Base-by-base conservation (phyloP, 2,888 invertebrate genomes). In the Trachelus troglodyta region DNA sequence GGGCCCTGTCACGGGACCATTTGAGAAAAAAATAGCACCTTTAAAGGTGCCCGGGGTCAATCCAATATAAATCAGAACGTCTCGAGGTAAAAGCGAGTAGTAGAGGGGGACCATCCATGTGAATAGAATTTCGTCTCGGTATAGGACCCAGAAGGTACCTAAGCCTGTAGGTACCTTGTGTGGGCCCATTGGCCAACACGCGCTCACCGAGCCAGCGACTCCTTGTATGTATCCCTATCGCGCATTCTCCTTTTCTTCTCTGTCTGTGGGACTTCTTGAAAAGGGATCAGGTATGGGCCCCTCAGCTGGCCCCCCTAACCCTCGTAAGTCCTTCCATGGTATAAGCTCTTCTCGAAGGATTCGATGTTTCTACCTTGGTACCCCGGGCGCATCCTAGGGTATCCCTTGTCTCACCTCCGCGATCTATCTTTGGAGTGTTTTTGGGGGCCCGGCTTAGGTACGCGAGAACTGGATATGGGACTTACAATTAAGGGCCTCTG, bases 11-110 rank as follows among this genome's bases (percentile, higher is more conserved):
- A 83, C 82, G 84, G 83, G 85, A 85, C 82, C 85, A 86, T 85
- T 85, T 85, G 81, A 84, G 83, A 73, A 73, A 87, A 85, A 87
- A 87, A 86, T 84, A 87, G 84, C 85, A 85, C 83, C 76, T 79
- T 81, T 82, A 87, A 87, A 86, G 86, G 87, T 87, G 85, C 81
- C 85, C 83, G 83, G 89, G 88, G 87, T 88, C 89, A 88, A 89
- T 89, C 87, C 86, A 86, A 89, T 87, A 89, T 89, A 89, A 90
- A 90, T 89, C 89, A 87, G 87, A 86, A 85, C 84, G 85, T 81
- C 83, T 83, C 77, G 79, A 80, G 78, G 73, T 74, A 35, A 76
- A 79, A 75, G 77, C 79, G 78, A 40, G 69, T 78, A 80, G 76
- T 76, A 79, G 78, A 75, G 73, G 56, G 74, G 68, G 73, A 73